Conservation (phyloP, 2,113 vertebrate species). For the Thamnophis sirtalis region DNA sequence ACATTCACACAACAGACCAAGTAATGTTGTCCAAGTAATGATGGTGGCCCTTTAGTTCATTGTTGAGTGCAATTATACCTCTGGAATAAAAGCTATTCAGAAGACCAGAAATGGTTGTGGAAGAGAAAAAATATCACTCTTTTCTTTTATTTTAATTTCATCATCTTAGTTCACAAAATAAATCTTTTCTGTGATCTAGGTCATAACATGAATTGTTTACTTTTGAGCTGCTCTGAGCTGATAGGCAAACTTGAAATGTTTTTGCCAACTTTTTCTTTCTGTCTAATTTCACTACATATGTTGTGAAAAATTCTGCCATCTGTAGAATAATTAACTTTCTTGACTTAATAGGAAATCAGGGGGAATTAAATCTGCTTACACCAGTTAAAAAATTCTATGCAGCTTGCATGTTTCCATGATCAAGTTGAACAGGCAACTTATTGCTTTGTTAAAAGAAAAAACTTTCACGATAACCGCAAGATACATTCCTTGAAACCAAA, state of each 20-base stretch:
- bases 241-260: conserved; percentile 52
- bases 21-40: no score
- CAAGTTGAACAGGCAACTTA: conserved; percentile 32
- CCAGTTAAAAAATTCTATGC: conserved; percentile 22
- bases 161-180: conserved; percentile 13
- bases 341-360: conserved; percentile 64
- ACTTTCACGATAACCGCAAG: neutral
- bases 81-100: no score
- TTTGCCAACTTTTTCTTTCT: conserved; percentile 54
- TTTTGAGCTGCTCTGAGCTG: conserved; percentile 52
- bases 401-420: conserved; percentile 16
- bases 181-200: conserved; percentile 37
- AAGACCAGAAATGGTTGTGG: conserved; percentile 10
- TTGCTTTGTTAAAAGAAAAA: conserved; percentile 13
- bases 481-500: conserved; percentile 6
- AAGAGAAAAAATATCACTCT: conserved; percentile 24
- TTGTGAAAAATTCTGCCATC: conserved; percentile 70
- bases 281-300: conserved; percentile 61
- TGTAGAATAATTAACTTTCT: conserved; percentile 82
- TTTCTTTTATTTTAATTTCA: conserved; percentile 17
- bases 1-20: no score
- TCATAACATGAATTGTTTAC: conserved; percentile 42
- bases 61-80: no score
- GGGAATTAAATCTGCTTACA: conserved; percentile 49
- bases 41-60: no score